Base-by-base conservation (phyloP, 1,140 invertebrate genomes). In the Lethocerus indicus region DNA sequence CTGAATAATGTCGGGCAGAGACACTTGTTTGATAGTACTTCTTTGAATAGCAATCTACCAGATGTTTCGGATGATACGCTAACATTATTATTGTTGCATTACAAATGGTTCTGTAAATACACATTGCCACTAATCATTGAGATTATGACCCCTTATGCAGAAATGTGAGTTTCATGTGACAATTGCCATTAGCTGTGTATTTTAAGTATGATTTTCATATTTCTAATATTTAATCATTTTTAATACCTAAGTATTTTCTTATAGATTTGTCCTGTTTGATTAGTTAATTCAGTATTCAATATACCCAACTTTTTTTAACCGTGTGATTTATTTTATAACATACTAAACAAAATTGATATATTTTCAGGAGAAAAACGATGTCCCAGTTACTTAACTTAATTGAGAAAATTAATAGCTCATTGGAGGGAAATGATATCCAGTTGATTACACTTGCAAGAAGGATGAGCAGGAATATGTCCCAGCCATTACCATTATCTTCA, bases 61-160 rank as follows among this genome's bases (percentile, higher is more conserved):
- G 36, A 39, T 23, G 49, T 47, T 16, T 50, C 27, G n/a, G 47
- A 54, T 7, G 49, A 56, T 16, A 36, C 46, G 25, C 3, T 50
- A 12, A 41, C 43, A 2, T 42, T 47, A 9, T 36, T 57, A 13
- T 46, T 40, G 12, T 29, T 57, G 18, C 57, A 58, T 50, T 58
- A 52, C 32, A 46, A 46, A 37, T 58, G 57, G 57, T 43, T 58
- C 18, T 26, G 24, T 9, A 58, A 57, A 47, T 36, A 56, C 12
- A 50, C 55, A 32, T 18, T 58, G 20, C 56, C 58, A 5, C 16
- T 51, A 5, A 16, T 54, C 16, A n/a, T n/a, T n/a, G n/a, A n/a
- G n/a, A n/a, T n/a, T n/a, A n/a, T n/a, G n/a, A n/a, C n/a, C n/a
- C n/a, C n/a, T n/a, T n/a, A n/a, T n/a, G n/a, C n/a, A n/a, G n/a